Evolutionary conservation across 2,113 vertebrate species (phyloP).

Genomic region (Sapayoa aenigma): DNA sequence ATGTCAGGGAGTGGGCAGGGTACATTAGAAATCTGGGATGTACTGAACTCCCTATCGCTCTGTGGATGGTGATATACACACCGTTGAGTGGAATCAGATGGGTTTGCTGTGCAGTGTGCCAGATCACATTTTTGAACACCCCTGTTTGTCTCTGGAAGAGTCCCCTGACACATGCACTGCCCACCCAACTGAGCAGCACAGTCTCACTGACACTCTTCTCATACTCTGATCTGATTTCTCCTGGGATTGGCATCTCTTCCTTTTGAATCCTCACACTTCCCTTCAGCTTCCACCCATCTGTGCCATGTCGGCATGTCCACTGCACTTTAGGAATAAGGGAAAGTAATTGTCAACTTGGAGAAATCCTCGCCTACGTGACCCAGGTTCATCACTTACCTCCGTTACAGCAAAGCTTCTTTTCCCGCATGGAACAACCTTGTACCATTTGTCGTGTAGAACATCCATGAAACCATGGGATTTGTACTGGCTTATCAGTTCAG

Average conservation of each 20-base stretch:
- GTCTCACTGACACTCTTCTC: neutral
- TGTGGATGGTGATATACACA: neutral
- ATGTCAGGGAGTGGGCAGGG: neutral
- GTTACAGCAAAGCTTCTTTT: slow-evolving; percentile 96
- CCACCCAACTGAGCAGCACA: neutral
- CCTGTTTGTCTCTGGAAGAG: neutral
- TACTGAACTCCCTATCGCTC: neutral
- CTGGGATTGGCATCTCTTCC: neutral
- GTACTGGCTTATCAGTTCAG: slow-evolving; percentile 94
- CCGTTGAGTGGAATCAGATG: neutral
- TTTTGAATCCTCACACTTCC: neutral
- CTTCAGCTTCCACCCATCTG: neutral
- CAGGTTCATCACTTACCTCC: slow-evolving; percentile 74
- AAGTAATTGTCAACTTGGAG: neutral
- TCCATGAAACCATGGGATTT: slow-evolving; percentile 99
- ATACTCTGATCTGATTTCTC: neutral
- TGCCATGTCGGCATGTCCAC: rapidly evolving
- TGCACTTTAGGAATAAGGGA: neutral
- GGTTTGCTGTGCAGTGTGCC: neutral
- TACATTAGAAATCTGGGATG: neutral
- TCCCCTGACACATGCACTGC: neutral
- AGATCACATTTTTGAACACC: neutral
- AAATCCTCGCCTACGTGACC: neutral
- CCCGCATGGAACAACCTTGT: slow-evolving; percentile 95
- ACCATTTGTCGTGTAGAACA: slow-evolving; percentile 97